phyloP scores from a whole-genome alignment of 2,888 invertebrate species.

The Lasius platythorax region DNA sequence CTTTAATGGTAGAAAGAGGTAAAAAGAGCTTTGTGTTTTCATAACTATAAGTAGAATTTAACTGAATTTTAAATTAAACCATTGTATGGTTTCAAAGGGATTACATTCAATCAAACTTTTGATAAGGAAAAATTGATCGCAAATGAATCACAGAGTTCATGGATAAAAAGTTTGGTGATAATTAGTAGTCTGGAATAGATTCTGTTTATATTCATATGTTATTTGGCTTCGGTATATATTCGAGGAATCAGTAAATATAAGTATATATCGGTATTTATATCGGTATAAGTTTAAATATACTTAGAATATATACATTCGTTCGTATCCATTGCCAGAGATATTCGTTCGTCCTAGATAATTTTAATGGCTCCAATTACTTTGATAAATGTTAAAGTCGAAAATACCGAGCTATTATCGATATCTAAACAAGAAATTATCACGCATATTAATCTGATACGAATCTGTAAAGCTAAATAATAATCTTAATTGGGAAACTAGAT shows the following conservation, averaged over 20 bases:
- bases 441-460: background rate
- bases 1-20: background rate
- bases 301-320: constrained; percentile 14
- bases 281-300: background rate
- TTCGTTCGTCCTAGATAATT: constrained; percentile 22
- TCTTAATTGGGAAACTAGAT: background rate
- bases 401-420: background rate
- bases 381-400: background rate
- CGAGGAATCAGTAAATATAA: constrained; percentile 11
- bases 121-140: constrained; percentile 16
- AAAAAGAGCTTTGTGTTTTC: background rate
- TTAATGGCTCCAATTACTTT: constrained; percentile 2
- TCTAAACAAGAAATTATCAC: background rate
- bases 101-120: constrained; percentile 23
- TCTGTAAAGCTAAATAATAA: background rate
- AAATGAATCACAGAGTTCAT: constrained; percentile 22
- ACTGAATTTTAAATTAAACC: constrained; percentile 14
- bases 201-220: constrained; percentile 5
- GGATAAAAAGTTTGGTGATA: constrained; percentile 25
- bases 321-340: background rate
- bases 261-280: background rate
- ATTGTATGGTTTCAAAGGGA: constrained; percentile 15
- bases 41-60: background rate
- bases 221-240: constrained; percentile 4
- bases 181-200: background rate